These are phyloP conservation scores for Enteromius paludinosus DNA, from an alignment of 2,797 vertebrate genomes.

Conservation along the genomic window DNA sequence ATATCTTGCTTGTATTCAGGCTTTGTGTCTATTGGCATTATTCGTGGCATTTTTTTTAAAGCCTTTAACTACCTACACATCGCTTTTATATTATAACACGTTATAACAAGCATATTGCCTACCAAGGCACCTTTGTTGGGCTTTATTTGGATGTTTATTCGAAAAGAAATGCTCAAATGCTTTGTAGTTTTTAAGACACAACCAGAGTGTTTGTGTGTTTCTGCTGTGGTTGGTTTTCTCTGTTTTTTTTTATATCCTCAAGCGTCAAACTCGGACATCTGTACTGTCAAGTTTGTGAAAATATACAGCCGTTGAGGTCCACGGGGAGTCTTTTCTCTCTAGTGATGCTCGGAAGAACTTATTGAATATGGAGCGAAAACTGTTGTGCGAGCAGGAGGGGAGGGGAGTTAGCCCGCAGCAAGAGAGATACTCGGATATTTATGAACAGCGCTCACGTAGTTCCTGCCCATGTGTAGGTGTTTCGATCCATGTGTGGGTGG, in stretches of 20 bases:
- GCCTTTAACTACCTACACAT: background rate
- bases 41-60: too few relatives aligned
- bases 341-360: constrained; percentile 27
- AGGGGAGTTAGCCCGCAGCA: constrained; percentile 28
- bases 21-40: background rate
- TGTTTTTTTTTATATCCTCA: background rate
- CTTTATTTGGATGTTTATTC: background rate
- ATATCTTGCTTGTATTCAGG: background rate
- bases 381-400: constrained; percentile 25
- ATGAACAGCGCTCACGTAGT: constrained; percentile 11
- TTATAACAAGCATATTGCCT: background rate
- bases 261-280: constrained; percentile 41
- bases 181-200: background rate
- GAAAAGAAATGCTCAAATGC: background rate
- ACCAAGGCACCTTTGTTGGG: background rate
- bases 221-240: constrained; percentile 1
- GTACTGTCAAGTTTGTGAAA: constrained; percentile 46
- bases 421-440: constrained; percentile 33
- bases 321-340: constrained; percentile 29
- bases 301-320: constrained; percentile 25
- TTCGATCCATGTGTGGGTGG: constrained; percentile 29
- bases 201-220: background rate
- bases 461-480: constrained; percentile 33
- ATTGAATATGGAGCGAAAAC: constrained; percentile 46
- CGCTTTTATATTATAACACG: too few relatives aligned